Evolutionary conservation across 2,113 vertebrate species (phyloP).

Genomic region (Jaculus jaculus): DNA sequence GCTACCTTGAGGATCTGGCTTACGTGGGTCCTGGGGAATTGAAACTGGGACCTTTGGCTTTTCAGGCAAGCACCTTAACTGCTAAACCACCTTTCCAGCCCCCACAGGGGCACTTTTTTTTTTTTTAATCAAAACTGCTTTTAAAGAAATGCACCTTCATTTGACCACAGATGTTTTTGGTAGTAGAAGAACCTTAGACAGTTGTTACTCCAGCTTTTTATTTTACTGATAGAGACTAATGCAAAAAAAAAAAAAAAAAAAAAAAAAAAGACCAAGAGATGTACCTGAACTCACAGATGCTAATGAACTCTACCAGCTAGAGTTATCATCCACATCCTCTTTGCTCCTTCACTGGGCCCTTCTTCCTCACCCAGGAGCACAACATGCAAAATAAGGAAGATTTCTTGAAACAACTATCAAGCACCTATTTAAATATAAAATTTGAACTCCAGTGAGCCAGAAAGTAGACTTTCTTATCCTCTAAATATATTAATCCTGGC

Average conservation of each 20-base stretch:
- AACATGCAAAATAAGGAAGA: background rate
- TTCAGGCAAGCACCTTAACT: too few species aligned
- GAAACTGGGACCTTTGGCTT: too few species aligned
- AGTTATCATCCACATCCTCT: background rate
- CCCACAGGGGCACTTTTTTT: too few species aligned
- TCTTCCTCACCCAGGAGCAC: background rate
- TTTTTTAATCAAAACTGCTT: slow-evolving; percentile 3
- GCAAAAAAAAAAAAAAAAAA: slow-evolving; percentile 1
- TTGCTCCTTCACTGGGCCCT: background rate
- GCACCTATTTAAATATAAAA: background rate
- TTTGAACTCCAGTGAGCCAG: background rate
- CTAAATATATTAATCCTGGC: background rate
- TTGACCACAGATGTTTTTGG: background rate
- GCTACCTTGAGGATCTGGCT: too few species aligned
- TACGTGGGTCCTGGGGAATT: too few species aligned
- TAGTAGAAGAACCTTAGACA: background rate
- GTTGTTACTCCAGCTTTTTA: background rate
- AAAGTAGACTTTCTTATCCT: background rate
- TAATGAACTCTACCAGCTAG: background rate
- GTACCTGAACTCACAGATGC: background rate
- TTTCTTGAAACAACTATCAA: background rate
- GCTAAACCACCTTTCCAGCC: too few species aligned
- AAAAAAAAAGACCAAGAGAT: background rate
- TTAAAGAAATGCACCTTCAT: background rate
- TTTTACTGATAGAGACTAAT: background rate